A percentile compares a stretch with the other conserved stretches of the same genome.
Conservation (phyloP, 2,113 vertebrate species). For the Nothobranchius kuhntae region DNA sequence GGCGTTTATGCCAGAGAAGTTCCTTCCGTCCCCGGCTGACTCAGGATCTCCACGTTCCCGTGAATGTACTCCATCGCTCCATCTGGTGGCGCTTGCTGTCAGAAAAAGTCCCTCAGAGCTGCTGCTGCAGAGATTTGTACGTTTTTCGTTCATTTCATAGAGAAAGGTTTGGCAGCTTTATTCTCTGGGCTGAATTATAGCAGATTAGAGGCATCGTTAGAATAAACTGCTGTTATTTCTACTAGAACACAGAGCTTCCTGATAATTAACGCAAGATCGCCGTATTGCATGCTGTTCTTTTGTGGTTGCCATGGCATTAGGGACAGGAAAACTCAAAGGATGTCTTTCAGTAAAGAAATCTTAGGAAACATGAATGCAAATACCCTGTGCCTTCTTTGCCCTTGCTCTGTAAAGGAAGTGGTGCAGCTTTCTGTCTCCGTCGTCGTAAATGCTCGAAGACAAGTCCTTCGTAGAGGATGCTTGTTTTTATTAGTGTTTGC, state of each 20-base stretch:
- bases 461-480: slow-evolving; percentile 20
- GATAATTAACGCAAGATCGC: slow-evolving; percentile 38
- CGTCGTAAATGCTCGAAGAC: slow-evolving; percentile 15
- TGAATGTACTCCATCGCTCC: slow-evolving; percentile 49
- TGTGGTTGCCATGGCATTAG: slow-evolving; percentile 48
- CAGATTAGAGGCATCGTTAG: slow-evolving; percentile 39
- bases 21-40: slow-evolving; percentile 48
- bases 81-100: slow-evolving; percentile 20
- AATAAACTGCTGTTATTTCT: slow-evolving; percentile 17
- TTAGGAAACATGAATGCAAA: slow-evolving; percentile 46
- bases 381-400: slow-evolving; percentile 68
- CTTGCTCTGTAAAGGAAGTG: slow-evolving; percentile 30
- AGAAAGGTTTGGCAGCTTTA: slow-evolving; percentile 24
- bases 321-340: slow-evolving; percentile 1
- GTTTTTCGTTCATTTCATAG: slow-evolving; percentile 29
- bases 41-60: slow-evolving; percentile 64
- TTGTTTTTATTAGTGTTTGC: slow-evolving; percentile 11
- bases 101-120: slow-evolving; percentile 8
- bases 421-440: slow-evolving; percentile 26
- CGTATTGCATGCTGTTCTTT: slow-evolving; percentile 66
- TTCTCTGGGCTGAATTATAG: slow-evolving; percentile 26
- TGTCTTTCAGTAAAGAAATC: slow-evolving; percentile 10
- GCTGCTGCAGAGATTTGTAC: not conserved
- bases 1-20: slow-evolving; percentile 24
- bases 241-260: slow-evolving; percentile 50